These are phyloP conservation scores for Tetragonisca angustula DNA, from an alignment of 2,888 invertebrate genomes.

Conservation along the genomic window DNA sequence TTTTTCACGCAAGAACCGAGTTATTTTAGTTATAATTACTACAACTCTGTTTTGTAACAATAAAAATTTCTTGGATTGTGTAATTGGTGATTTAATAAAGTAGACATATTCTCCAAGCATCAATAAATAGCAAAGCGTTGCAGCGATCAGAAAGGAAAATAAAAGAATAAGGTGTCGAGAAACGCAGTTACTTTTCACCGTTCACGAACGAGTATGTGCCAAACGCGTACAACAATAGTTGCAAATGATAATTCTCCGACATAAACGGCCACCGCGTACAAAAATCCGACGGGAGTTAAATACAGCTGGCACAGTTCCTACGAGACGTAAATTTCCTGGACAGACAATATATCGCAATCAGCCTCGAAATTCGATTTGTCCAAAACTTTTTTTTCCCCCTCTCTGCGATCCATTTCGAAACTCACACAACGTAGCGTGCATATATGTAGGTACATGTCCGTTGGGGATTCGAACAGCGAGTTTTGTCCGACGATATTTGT, in stretches of 20 bases:
- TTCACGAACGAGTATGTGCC: not conserved
- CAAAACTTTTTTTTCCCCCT: not conserved
- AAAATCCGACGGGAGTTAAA: not conserved
- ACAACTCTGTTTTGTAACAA: no score
- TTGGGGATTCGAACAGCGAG: not conserved
- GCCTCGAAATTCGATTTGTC: not conserved
- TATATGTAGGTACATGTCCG: no score
- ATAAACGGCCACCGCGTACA: not conserved
- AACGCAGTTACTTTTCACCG: not conserved
- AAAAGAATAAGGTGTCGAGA: no score
- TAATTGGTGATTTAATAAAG: no score
- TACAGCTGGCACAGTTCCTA: not conserved
- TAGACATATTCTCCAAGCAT: no score
- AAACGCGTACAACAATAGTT: not conserved
- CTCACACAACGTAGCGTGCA: no score
- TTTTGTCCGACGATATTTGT: not conserved
- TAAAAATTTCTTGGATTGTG: no score
- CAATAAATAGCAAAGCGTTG: no score
- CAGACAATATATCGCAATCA: slow-evolving; percentile 18
- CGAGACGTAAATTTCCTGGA: not conserved
- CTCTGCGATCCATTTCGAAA: not conserved
- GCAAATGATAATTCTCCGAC: not conserved
- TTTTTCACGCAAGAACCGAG: no score
- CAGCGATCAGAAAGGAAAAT: no score
- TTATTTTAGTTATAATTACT: no score